Conservation (phyloP, 2,888 invertebrate genomes). For the Ecdyonurus torrentis region DNA sequence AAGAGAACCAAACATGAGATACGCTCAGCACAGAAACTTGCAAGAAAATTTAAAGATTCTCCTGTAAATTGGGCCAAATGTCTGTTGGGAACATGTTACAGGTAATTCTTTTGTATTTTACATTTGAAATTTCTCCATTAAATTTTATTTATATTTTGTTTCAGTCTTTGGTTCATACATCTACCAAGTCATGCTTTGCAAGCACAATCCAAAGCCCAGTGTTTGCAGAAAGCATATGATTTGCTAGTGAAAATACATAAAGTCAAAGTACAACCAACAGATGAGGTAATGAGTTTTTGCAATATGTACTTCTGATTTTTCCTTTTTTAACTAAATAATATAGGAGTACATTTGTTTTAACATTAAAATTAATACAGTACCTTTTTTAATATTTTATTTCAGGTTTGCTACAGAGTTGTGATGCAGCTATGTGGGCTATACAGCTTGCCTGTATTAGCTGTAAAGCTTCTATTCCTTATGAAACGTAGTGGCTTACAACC, state of each 20-base stretch:
- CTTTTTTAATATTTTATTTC: background rate
- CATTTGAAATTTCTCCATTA: no score
- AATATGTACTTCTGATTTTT: background rate
- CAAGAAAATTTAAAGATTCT: conserved; percentile 41
- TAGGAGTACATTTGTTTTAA: background rate
- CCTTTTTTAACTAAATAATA: conserved; percentile 5
- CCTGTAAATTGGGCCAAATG: conserved; percentile 91
- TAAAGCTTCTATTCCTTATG: conserved; percentile 80
- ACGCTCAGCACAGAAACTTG: conserved; percentile 72
- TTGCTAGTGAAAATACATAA: conserved; percentile 75
- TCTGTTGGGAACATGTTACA: conserved; percentile 72
- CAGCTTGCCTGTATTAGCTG: conserved; percentile 85
- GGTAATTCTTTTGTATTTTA: conserved; percentile 18
- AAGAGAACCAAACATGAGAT: conserved; percentile 90
- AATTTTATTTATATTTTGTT: conserved; percentile 22
- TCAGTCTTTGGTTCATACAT: conserved; percentile 85
- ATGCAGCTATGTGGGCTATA: conserved; percentile 96
- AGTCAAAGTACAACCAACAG: conserved; percentile 63
- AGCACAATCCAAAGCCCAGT: conserved; percentile 50
- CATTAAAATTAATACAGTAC: background rate
- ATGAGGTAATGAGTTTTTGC: conserved; percentile 47
- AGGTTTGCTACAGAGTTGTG: conserved; percentile 92
- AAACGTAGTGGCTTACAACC: conserved; percentile 85
- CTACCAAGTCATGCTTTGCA: conserved; percentile 66
- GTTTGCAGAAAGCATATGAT: conserved; percentile 66